Conservation (phyloP, 2,888 invertebrate species). For the Drosophila siamana region DNA sequence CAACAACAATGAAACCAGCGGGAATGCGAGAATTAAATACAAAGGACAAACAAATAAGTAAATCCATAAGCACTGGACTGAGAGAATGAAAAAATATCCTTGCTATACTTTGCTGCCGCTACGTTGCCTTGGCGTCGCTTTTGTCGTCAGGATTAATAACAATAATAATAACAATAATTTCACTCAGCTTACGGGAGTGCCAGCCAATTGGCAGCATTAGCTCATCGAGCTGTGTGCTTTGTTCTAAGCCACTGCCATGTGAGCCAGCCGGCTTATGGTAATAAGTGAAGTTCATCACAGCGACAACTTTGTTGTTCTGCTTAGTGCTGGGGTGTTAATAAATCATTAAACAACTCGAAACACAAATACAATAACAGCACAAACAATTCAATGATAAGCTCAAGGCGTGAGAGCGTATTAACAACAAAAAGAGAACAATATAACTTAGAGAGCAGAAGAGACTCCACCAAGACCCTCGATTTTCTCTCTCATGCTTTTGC, state of each 20-base stretch:
- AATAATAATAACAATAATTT: constrained; percentile 48
- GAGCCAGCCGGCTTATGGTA: constrained; percentile 36
- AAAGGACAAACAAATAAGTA: constrained; percentile 22
- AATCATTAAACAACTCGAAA: constrained; percentile 26
- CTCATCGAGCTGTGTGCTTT: constrained; percentile 18
- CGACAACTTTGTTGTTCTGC: constrained; percentile 4
- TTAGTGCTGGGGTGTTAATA: constrained; percentile 21
- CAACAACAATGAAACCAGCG: neutral
- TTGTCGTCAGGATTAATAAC: constrained; percentile 45
- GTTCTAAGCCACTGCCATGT: constrained; percentile 14
- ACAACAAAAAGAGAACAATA: constrained; percentile 23
- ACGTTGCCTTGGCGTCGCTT: constrained; percentile 48
- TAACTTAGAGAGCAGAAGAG: constrained; percentile 14
- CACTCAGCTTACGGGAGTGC: constrained; percentile 15
- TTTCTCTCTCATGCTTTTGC: constrained; percentile 7
- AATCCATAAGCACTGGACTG: neutral
- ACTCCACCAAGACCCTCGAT: too few species aligned
- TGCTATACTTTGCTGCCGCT: too few species aligned
- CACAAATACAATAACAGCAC: constrained; percentile 3
- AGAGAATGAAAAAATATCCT: constrained; percentile 2
- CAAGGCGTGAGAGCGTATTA: constrained; percentile 34
- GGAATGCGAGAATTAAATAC: constrained; percentile 1
- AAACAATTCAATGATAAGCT: constrained; percentile 42
- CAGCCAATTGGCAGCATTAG: constrained; percentile 24
- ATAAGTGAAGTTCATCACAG: constrained; percentile 24